These are phyloP conservation scores for Aepyceros melampus DNA, from an alignment of 2,113 vertebrate species.

Conservation along the genomic window DNA sequence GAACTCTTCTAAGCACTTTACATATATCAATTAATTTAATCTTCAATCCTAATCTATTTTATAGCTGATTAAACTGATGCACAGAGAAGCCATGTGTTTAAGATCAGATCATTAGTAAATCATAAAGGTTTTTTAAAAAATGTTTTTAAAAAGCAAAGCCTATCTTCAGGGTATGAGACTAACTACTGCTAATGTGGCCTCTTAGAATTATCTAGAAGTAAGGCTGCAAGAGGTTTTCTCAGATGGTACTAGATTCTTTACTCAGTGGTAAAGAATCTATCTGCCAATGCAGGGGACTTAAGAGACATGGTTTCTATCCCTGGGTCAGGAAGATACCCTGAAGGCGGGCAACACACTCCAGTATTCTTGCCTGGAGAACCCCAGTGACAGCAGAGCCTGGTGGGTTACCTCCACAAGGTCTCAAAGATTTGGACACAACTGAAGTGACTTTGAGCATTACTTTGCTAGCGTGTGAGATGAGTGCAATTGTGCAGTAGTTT, in stretches of 20 bases:
- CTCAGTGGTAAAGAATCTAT: background rate
- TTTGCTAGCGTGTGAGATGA: too few relatives aligned
- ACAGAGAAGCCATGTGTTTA: background rate
- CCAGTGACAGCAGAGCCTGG: background rate
- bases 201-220: background rate
- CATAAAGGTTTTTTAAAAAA: background rate
- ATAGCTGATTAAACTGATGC: background rate
- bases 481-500: too few relatives aligned
- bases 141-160: background rate
- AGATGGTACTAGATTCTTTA: background rate
- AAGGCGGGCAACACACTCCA: background rate
- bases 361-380: background rate
- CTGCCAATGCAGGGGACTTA: background rate
- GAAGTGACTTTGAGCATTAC: background rate
- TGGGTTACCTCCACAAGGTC: background rate
- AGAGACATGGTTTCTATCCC: background rate
- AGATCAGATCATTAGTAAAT: background rate
- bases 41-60: background rate
- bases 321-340: background rate
- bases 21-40: background rate
- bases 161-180: background rate
- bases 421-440: background rate
- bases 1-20: background rate
- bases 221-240: background rate
- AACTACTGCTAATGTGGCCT: background rate